Evolutionary conservation across 2,113 vertebrate genomes (phyloP).

Genomic region (Procavia capensis): DNA sequence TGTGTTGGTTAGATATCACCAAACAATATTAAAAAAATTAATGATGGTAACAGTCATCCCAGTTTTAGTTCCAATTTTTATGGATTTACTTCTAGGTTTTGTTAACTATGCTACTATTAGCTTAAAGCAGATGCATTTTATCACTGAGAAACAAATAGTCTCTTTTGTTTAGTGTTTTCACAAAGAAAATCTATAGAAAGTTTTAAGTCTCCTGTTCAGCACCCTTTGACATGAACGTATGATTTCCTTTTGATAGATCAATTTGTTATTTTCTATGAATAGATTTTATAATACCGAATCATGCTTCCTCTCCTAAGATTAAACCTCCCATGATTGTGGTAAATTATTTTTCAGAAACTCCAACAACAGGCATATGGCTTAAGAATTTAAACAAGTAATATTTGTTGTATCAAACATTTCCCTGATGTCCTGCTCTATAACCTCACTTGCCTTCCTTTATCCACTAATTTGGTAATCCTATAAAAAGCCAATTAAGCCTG

Average conservation of each 20-base stretch:
- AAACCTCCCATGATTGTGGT: not conserved
- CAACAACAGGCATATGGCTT: not conserved
- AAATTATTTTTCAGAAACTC: slow-evolving; percentile 51
- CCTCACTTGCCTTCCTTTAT: slow-evolving; percentile 6
- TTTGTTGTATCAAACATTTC: slow-evolving; percentile 33
- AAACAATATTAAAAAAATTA: slow-evolving; percentile 11
- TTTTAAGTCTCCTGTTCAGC: slow-evolving; percentile 19
- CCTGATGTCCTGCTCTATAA: not conserved
- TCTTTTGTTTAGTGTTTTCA: slow-evolving; percentile 35
- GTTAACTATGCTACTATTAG: not conserved
- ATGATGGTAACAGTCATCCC: not conserved
- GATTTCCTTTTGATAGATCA: slow-evolving; percentile 34
- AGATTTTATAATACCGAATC: slow-evolving; percentile 26
- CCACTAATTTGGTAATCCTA: slow-evolving; percentile 6
- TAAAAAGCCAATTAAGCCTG: not conserved
- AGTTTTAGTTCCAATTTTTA: not conserved
- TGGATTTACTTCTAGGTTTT: not conserved
- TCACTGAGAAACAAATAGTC: not conserved
- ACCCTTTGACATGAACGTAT: slow-evolving; percentile 6
- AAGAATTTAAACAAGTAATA: slow-evolving; percentile 49
- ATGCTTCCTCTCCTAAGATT: slow-evolving; percentile 18
- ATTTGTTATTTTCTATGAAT: slow-evolving; percentile 27
- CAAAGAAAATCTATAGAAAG: not conserved
- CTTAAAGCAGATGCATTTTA: slow-evolving; percentile 18
- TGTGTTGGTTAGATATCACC: not conserved